phyloP scores from a whole-genome alignment of 2,113 vertebrate genomes.

The Bostrychus sinensis region DNA sequence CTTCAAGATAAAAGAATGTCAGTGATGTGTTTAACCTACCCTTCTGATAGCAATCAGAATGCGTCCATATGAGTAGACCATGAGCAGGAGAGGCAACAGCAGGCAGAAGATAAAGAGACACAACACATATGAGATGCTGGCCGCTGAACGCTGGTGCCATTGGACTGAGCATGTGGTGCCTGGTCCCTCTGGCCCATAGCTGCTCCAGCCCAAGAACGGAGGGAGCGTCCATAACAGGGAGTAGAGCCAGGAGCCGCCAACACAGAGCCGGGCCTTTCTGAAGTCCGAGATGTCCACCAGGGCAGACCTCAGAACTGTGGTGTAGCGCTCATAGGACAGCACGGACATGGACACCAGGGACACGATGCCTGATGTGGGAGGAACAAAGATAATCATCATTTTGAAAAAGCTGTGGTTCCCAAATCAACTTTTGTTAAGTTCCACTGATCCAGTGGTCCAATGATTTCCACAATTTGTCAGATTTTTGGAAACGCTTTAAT shows the following conservation, averaged over 20 bases:
- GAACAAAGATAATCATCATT: too few relatives aligned
- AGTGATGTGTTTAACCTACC: slow-evolving; percentile 48
- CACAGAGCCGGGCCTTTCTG: slow-evolving; percentile 71
- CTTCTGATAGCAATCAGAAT: slow-evolving; percentile 63
- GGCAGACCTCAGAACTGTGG: slow-evolving; percentile 48
- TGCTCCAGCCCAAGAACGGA: slow-evolving; percentile 76
- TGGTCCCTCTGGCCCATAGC: slow-evolving; percentile 73
- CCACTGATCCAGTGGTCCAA: too few relatives aligned
- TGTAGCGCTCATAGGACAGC: slow-evolving; percentile 76
- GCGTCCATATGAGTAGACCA: slow-evolving; percentile 64
- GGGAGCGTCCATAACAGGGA: slow-evolving; percentile 75
- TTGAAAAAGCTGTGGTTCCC: too few relatives aligned
- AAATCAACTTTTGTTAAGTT: too few relatives aligned
- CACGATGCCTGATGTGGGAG: slow-evolving; percentile 66
- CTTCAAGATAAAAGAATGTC: not conserved
- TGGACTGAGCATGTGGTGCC: slow-evolving; percentile 75
- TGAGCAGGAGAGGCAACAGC: slow-evolving; percentile 70
- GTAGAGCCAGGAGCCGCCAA: slow-evolving; percentile 74
- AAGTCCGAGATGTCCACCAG: slow-evolving; percentile 70
- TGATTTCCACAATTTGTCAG: too few relatives aligned
- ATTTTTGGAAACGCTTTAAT: too few relatives aligned
- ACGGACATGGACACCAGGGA: slow-evolving; percentile 75
- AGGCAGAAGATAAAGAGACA: slow-evolving; percentile 77
- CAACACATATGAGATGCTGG: slow-evolving; percentile 67
- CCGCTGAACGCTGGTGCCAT: slow-evolving; percentile 68